Evolutionary conservation across 2,888 invertebrate species (phyloP).

Genomic region (Dicyrtoma fusca): DNA sequence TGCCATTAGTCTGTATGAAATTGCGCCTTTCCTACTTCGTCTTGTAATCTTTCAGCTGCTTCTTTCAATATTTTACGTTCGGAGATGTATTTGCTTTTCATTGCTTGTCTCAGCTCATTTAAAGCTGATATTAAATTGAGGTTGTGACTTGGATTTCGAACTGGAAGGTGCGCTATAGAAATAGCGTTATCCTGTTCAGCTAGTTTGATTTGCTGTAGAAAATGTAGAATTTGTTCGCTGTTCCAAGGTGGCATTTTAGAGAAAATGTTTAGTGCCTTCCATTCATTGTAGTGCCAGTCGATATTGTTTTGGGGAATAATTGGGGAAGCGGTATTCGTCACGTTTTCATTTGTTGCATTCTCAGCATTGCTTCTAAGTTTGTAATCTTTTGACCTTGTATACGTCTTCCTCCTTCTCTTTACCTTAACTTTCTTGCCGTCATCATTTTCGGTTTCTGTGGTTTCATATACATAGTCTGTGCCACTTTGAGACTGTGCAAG

Average conservation of each 20-base stretch:
- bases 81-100: background rate
- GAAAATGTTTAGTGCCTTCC: background rate
- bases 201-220: background rate
- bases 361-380: background rate
- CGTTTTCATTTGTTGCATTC: background rate
- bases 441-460: background rate
- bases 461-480: background rate
- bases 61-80: background rate
- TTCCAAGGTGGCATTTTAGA: background rate
- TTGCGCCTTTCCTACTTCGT: background rate
- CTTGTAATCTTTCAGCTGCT: background rate
- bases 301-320: background rate
- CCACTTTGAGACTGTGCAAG: background rate
- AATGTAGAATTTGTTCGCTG: no score
- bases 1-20: background rate
- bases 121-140: no score
- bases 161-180: no score
- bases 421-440: background rate
- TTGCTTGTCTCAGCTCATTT: background rate
- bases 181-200: no score
- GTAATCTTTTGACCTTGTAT: background rate
- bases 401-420: background rate
- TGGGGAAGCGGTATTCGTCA: no score
- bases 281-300: conserved; percentile 5
- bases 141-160: no score